Conservation (phyloP, 2,888 invertebrate genomes). For the Fabriciana adippe region DNA sequence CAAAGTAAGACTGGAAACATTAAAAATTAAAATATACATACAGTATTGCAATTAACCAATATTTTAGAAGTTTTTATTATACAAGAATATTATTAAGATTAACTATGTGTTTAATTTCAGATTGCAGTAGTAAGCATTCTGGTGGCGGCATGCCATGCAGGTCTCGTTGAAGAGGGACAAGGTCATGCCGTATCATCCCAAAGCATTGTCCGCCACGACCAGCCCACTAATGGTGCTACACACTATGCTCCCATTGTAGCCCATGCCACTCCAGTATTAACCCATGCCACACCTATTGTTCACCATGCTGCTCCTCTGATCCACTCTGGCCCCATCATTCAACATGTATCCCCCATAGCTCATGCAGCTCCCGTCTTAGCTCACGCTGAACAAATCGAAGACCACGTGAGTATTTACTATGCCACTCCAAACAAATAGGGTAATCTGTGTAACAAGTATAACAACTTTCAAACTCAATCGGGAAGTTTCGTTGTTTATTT, state of each 20-base stretch:
- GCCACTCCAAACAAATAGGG: slow-evolving; percentile 5
- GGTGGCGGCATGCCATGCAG: slow-evolving; percentile 74
- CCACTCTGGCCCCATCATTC: slow-evolving; percentile 52
- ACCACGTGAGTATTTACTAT: slow-evolving; percentile 42
- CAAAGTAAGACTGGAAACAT: slow-evolving; percentile 60
- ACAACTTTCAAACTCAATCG: slow-evolving; percentile 34
- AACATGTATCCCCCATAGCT: slow-evolving; percentile 47
- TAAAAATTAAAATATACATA: neutral
- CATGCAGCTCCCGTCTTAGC: slow-evolving; percentile 52
- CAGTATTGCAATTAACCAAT: neutral
- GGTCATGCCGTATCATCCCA: slow-evolving; percentile 69
- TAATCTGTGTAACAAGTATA: slow-evolving; percentile 21
- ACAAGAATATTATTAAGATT: neutral
- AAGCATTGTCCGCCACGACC: slow-evolving; percentile 69
- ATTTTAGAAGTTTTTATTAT: slow-evolving; percentile 4
- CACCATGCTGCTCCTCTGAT: slow-evolving; percentile 49
- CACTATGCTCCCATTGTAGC: slow-evolving; percentile 51
- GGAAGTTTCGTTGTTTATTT: slow-evolving; percentile 39
- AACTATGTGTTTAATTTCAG: slow-evolving; percentile 52
- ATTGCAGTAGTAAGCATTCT: slow-evolving; percentile 66
- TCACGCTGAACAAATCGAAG: slow-evolving; percentile 51
- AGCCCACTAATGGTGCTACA: slow-evolving; percentile 55
- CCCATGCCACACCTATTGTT: slow-evolving; percentile 48
- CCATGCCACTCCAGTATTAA: slow-evolving; percentile 46
- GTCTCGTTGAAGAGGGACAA: slow-evolving; percentile 63